These are phyloP conservation scores for Ondatra zibethicus DNA, from an alignment of 2,113 vertebrate species.

Conservation along the genomic window DNA sequence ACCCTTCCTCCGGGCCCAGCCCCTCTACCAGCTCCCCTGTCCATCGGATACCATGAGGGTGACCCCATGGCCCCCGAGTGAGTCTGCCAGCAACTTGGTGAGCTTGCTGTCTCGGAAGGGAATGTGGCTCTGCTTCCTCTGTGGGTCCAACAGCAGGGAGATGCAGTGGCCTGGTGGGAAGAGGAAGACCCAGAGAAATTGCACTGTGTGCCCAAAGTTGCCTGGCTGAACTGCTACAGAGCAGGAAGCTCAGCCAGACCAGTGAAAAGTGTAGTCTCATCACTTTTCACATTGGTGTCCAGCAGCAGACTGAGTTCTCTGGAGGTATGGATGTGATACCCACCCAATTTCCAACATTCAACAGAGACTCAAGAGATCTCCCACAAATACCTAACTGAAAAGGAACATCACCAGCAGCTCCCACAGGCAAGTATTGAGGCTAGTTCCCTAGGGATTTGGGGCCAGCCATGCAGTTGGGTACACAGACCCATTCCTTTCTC, in stretches of 20 bases:
- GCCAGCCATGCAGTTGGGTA: not conserved
- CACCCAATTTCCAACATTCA: not conserved
- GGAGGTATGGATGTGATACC: not conserved
- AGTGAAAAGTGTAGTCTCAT: not conserved
- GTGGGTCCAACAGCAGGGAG: slow-evolving; percentile 86
- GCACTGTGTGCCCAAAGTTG: not conserved
- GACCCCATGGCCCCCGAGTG: slow-evolving; percentile 83
- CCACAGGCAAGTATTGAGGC: not conserved
- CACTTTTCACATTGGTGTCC: not conserved
- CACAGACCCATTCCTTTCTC: too few species aligned
- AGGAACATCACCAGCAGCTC: not conserved
- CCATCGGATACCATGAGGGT: slow-evolving; percentile 85
- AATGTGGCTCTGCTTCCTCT: slow-evolving; percentile 82
- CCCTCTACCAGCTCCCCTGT: not conserved
- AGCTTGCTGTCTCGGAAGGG: slow-evolving; percentile 91
- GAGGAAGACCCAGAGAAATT: not conserved
- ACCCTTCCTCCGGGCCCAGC: not conserved
- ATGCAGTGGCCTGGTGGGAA: slow-evolving; percentile 87
- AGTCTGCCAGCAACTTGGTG: slow-evolving; percentile 87
- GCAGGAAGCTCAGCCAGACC: not conserved
- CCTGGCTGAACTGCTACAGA: accelerated
- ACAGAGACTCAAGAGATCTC: not conserved
- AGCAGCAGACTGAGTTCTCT: not conserved
- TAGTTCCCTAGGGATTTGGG: not conserved
- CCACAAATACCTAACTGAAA: not conserved